Percentiles rank a stretch among this genome's conserved stretches.
Conservation (phyloP, 2,888 invertebrate species). For the Lissonota sp. region DNA sequence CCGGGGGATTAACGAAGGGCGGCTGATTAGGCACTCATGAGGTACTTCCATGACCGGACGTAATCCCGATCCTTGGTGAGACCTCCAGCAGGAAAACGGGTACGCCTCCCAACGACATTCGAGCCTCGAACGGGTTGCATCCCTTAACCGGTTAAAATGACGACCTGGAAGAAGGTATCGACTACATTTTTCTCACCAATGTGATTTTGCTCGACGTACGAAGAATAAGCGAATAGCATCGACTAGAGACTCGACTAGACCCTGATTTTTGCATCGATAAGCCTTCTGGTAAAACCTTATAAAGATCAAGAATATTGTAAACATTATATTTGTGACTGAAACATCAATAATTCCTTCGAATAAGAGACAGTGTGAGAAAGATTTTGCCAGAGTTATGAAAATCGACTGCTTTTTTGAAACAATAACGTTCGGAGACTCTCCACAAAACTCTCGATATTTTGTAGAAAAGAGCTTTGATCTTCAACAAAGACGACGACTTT, state of each 20-base stretch:
- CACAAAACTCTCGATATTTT: not conserved
- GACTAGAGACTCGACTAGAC: not conserved
- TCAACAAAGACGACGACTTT: constrained; percentile 24
- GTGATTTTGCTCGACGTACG: not conserved
- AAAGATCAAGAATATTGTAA: not conserved
- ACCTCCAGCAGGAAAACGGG: constrained; percentile 40
- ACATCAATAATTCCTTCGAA: too few relatives aligned
- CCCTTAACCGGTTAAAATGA: constrained; percentile 13
- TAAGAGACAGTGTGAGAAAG: not conserved
- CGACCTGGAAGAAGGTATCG: not conserved
- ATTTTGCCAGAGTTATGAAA: not conserved
- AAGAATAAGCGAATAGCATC: not conserved
- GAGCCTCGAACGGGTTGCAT: constrained; percentile 1
- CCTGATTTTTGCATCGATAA: not conserved
- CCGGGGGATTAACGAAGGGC: constrained; percentile 80
- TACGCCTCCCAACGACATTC: not conserved
- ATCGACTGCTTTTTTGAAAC: not conserved
- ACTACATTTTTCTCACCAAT: not conserved
- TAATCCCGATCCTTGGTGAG: constrained; percentile 71
- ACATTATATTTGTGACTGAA: not conserved
- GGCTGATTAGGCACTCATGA: constrained; percentile 79
- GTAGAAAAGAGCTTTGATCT: constrained; percentile 2
- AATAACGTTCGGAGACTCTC: not conserved
- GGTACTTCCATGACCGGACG: constrained; percentile 68
- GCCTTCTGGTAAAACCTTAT: not conserved